These are phyloP conservation scores for Cylloceria caligata DNA, from an alignment of 2,888 invertebrate species.

Conservation along the genomic window DNA sequence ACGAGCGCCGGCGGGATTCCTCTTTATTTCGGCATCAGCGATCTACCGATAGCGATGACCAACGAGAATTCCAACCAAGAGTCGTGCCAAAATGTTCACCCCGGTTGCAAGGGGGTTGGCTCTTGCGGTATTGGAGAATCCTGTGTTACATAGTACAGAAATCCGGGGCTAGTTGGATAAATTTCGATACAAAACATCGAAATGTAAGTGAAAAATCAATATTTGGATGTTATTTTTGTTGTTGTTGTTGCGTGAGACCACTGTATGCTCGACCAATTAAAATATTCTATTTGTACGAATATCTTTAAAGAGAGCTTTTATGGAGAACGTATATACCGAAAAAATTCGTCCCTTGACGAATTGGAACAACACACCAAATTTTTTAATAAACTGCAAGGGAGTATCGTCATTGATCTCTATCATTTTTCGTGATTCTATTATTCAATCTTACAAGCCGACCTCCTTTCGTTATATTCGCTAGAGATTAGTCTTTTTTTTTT, in stretches of 20 bases:
- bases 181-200: not conserved
- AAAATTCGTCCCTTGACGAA: not conserved
- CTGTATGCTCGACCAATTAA: not conserved
- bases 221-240: not conserved
- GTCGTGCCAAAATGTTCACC: constrained; percentile 63
- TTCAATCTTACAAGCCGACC: no score
- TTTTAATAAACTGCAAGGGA: no score
- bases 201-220: no score
- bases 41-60: constrained; percentile 65
- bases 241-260: not conserved
- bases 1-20: constrained; percentile 65
- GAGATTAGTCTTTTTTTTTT: no score
- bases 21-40: constrained; percentile 77
- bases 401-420: no score
- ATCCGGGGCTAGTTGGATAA: constrained; percentile 2
- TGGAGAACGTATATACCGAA: not conserved
- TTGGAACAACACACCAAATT: not conserved
- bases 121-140: constrained; percentile 6
- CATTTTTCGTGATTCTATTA: no score
- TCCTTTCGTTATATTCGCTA: no score
- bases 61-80: constrained; percentile 42
- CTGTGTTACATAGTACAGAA: not conserved
- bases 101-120: constrained; percentile 24
- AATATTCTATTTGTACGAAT: not conserved
- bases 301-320: no score